Conservation (phyloP, 92 coral and sea anemone species). For the Palythoa grandis region DNA sequence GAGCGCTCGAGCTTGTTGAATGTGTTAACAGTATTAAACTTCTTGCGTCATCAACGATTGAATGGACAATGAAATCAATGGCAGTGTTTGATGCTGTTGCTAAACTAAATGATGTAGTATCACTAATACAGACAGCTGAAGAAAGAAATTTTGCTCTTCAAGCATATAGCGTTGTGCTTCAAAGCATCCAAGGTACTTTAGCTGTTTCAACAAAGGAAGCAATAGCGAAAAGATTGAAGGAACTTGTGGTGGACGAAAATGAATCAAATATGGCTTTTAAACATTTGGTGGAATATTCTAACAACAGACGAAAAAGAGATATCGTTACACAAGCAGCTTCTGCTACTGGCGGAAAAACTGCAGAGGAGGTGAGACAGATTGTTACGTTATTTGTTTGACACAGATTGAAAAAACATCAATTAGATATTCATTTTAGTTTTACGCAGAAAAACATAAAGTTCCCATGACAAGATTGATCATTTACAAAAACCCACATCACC, state of each 20-base stretch:
- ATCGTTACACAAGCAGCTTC: neutral
- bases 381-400: neutral
- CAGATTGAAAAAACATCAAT: too few relatives aligned
- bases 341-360: neutral
- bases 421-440: too few relatives aligned
- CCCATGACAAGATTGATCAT: too few relatives aligned
- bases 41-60: conserved; percentile 16
- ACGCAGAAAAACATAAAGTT: too few relatives aligned
- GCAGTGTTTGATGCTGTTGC: neutral
- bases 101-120: neutral
- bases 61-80: neutral
- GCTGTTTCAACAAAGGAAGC: neutral
- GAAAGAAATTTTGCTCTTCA: conserved; percentile 8
- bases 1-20: neutral
- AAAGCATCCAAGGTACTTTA: neutral
- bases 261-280: neutral
- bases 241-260: conserved; percentile 2
- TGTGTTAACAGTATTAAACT: neutral
- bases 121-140: neutral
- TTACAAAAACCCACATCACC: too few relatives aligned
- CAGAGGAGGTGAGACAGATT: neutral
- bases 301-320: neutral
- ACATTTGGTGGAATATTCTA: neutral
- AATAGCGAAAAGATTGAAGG: conserved; percentile 9
- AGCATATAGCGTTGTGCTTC: neutral